Percentiles rank a stretch among this genome's conserved stretches.
These are phyloP conservation scores for Mesorhabditis spiculigera DNA, from an alignment of 2,888 invertebrate genomes.

Conservation along the genomic window DNA sequence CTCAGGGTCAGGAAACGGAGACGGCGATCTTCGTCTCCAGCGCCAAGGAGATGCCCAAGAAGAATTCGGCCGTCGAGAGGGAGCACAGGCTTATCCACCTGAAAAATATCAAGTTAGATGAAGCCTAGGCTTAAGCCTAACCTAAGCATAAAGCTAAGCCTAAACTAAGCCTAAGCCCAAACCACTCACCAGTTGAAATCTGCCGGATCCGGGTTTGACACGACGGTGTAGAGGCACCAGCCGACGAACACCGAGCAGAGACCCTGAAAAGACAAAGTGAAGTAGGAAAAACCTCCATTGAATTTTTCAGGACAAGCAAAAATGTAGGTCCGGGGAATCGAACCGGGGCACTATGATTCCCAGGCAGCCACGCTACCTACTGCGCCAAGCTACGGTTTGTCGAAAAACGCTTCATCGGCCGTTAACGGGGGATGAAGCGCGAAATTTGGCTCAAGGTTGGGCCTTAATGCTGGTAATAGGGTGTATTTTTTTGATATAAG, in stretches of 20 bases:
- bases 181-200: conserved; percentile 34
- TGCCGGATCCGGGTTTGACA: conserved; percentile 14
- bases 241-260: not conserved
- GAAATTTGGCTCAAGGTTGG: no score
- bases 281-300: no score
- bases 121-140: conserved; percentile 4
- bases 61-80: not conserved
- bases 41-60: not conserved
- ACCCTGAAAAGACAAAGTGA: no score
- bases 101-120: not conserved
- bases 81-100: not conserved
- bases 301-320: no score
- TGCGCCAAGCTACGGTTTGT: no score
- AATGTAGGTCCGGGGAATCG: no score
- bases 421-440: no score
- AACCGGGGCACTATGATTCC: no score
- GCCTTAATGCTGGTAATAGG: no score
- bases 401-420: no score
- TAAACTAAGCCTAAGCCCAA: not conserved
- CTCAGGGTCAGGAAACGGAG: not conserved
- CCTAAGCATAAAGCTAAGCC: not conserved
- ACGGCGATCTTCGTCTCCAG: conserved; percentile 1
- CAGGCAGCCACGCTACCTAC: no score
- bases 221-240: conserved; percentile 1
- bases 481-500: no score